Evolutionary conservation across 2,113 vertebrate species (phyloP), one percentile per base, ranked within the genome.

Genomic region (Zootoca vivipara): DNA sequence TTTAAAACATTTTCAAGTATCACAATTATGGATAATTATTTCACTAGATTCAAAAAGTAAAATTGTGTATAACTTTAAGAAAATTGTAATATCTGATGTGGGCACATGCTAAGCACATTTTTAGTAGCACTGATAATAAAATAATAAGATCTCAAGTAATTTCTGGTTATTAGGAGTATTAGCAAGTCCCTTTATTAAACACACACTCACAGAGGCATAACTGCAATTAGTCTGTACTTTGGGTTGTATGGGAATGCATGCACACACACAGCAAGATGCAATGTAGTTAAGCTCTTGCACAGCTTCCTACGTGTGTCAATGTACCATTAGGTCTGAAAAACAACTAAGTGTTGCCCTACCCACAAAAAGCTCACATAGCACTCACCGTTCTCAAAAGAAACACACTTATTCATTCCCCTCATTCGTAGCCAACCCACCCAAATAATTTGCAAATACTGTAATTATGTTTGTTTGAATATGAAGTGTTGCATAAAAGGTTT

Each of bases 401-500:
- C 15, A 46, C 40, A 28, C 72, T 8, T 91, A 91, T 64, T 93
- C 3, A 85, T 89, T 89, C 30, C 56, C 75, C 40, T 24, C 35
- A 85, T 89, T 85, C 69, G 38, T 38, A 82, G 69, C 56, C 89
- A 40, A 78, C 85, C 70, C 26, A 89, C 42, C 75, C 74, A 67
- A 87, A 78, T 77, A 5, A 0, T 77, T 85, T 94, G 80, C 72
- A 92, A 85, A 92, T 56, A 90, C 86, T 86, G 92, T 85, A 93
- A 85, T 79, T 78, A 38, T 78, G 74, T 87, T 91, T 87, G 87
- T 94, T 92, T 92, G 87, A 86, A 13, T 91, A 91, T 79, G 87
- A 93, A 94, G 86, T 3, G 28, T 82, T 85, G 87, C 89, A 93
- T 93, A 89, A 90, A 88, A 93, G 89, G 89, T 92, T 84, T 88